Conservation (phyloP, 1,140 invertebrate species). For the Lepidurus arcticus region DNA sequence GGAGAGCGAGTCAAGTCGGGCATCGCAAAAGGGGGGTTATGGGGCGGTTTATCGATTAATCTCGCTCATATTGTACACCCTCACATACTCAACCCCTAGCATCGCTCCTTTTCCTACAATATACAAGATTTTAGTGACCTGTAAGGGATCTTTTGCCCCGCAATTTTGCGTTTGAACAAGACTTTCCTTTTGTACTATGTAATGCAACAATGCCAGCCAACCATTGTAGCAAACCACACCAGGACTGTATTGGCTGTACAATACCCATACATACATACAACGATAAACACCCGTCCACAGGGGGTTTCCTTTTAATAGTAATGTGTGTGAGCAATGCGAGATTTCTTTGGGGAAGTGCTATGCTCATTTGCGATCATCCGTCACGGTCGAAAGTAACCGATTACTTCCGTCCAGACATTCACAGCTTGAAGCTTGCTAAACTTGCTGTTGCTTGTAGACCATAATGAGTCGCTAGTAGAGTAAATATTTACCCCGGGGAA, state of each 20-base stretch:
- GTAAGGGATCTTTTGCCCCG: not conserved
- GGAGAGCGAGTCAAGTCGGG: not conserved
- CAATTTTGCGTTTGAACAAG: not conserved
- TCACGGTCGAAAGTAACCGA: not conserved
- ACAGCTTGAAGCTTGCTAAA: not conserved
- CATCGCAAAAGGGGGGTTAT: not conserved
- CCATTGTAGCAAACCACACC: not conserved
- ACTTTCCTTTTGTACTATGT: not conserved
- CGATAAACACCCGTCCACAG: not conserved
- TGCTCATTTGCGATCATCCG: not conserved
- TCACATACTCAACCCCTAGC: not conserved
- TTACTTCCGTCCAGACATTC: not conserved
- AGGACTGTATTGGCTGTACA: not conserved
- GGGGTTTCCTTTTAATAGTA: too few relatives aligned
- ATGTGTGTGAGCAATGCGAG: not conserved
- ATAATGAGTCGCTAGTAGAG: not conserved
- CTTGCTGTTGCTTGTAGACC: not conserved
- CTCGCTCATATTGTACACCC: not conserved
- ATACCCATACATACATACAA: not conserved
- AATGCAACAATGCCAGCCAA: not conserved
- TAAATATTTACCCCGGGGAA: not conserved
- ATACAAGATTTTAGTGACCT: not conserved
- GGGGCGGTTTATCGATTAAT: conserved; percentile 1
- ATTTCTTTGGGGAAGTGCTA: conserved; percentile 11
- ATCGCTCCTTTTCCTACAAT: not conserved